phyloP scores from a whole-genome alignment of 2,797 vertebrate species.

The Acrossocheilus fasciatus region DNA sequence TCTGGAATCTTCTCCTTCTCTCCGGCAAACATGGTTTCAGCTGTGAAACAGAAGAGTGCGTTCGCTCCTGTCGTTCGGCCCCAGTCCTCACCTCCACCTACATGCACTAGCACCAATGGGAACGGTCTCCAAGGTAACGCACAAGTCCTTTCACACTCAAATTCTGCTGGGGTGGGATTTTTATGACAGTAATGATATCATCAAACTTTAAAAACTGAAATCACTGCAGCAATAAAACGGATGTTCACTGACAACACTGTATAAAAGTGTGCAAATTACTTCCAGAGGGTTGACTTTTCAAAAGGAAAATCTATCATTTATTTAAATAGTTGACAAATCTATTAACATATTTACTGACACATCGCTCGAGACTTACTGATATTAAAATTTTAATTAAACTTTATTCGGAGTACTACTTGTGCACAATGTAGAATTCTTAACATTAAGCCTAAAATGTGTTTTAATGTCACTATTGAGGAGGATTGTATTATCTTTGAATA shows the following conservation, averaged over 20 bases:
- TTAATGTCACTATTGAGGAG: background rate
- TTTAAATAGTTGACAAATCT: background rate
- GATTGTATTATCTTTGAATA: background rate
- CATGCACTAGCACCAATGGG: conserved; percentile 96
- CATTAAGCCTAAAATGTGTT: background rate
- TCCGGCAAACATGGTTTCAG: conserved; percentile 99
- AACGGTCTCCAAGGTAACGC: conserved; percentile 96
- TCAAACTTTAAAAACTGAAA: background rate
- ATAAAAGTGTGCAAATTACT: background rate
- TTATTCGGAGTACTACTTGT: too few species aligned
- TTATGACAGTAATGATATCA: background rate
- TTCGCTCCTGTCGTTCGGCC: conserved; percentile 97
- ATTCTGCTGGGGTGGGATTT: background rate
- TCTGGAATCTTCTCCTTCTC: conserved; percentile 99
- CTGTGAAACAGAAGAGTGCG: conserved; percentile 98
- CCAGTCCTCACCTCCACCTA: conserved; percentile 94
- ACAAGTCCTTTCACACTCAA: background rate
- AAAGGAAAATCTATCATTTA: background rate
- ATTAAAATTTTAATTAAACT: too few species aligned
- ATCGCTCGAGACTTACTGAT: too few species aligned
- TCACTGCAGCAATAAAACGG: background rate
- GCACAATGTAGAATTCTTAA: too few species aligned
- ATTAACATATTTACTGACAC: background rate
- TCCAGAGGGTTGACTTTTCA: background rate
- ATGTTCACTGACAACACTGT: background rate